Evolutionary conservation across 2,888 invertebrate genomes (phyloP).

Genomic region (Himalopsyche tibetana): DNA sequence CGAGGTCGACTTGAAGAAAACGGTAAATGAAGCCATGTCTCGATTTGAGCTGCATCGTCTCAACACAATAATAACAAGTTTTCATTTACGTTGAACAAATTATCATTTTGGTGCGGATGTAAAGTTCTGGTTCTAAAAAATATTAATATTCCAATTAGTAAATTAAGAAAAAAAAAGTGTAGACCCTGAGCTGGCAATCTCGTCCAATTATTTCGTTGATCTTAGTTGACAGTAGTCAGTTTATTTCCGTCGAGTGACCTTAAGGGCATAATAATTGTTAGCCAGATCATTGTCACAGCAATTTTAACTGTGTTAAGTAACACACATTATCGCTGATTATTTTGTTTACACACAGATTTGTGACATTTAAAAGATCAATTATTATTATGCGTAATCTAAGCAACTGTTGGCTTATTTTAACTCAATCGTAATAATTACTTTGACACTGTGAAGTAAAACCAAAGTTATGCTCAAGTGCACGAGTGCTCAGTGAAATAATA

Average conservation of each 20-base stretch:
- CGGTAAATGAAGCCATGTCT: too few species aligned
- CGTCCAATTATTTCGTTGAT: neutral
- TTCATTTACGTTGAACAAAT: too few species aligned
- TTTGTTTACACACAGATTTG: neutral
- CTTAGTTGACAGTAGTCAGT: neutral
- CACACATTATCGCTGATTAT: neutral
- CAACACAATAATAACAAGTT: too few species aligned
- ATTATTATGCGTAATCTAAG: neutral
- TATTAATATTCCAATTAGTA: too few species aligned
- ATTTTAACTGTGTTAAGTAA: slow-evolving; percentile 9
- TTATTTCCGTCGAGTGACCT: neutral
- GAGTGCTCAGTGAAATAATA: too few species aligned
- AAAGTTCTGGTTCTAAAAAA: too few species aligned
- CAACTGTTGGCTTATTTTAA: neutral
- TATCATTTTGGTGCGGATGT: too few species aligned
- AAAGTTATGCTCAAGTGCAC: too few species aligned
- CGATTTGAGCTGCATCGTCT: too few species aligned
- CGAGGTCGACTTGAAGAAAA: too few species aligned
- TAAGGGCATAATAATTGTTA: neutral
- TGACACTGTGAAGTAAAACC: neutral
- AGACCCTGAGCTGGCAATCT: too few species aligned
- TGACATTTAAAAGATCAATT: neutral
- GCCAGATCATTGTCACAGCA: slow-evolving; percentile 1
- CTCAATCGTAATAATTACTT: neutral
- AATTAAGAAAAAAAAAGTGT: too few species aligned